Evolutionary conservation across 2,113 vertebrate genomes (phyloP).

Genomic region (Callocephalon fimbriatum): DNA sequence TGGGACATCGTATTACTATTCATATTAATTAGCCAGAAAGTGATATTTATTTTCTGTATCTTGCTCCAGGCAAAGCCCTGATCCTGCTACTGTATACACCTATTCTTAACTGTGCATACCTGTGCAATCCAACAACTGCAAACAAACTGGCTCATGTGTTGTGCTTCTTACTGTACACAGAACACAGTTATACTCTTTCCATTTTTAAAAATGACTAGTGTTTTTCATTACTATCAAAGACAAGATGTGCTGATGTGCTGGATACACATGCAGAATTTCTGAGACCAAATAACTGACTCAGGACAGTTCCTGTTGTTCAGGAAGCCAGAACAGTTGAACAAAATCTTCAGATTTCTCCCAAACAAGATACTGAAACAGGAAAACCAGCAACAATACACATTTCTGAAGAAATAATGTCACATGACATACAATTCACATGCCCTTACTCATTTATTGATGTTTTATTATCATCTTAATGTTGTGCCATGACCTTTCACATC

Average conservation of each 20-base stretch:
- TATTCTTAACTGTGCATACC: not conserved
- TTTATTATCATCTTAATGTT: not conserved
- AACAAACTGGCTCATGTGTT: accelerated
- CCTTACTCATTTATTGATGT: not conserved
- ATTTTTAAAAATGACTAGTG: not conserved
- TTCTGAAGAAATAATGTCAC: not conserved
- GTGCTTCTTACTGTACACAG: not conserved
- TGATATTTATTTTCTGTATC: not conserved
- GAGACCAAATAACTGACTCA: accelerated
- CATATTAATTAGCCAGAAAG: accelerated
- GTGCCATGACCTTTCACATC: not conserved
- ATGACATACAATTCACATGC: accelerated
- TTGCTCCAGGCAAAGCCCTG: not conserved
- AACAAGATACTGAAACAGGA: not conserved
- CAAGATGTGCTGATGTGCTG: not conserved
- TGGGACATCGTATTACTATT: not conserved
- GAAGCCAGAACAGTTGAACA: not conserved
- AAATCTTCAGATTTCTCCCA: not conserved
- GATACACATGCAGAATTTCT: not conserved
- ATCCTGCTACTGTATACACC: not conserved
- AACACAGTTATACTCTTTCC: not conserved
- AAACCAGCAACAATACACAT: not conserved
- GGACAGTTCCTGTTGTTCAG: not conserved
- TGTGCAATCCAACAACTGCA: not conserved
- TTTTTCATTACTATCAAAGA: not conserved